Conservation (phyloP, 1,140 invertebrate genomes). For the Cydia splendana region DNA sequence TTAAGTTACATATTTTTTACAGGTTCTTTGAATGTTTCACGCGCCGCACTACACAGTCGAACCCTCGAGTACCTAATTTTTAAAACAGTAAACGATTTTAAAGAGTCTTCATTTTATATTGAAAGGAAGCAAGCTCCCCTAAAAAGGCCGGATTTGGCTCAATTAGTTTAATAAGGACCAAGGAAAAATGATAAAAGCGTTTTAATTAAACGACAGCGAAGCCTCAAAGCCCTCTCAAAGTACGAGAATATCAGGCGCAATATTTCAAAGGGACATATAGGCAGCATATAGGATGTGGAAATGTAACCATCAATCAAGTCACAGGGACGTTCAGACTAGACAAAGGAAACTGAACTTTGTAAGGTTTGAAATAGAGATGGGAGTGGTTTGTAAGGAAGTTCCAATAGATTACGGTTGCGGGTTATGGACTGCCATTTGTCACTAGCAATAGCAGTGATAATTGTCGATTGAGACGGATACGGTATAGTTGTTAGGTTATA, state of each 20-base stretch:
- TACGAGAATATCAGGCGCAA: not conserved
- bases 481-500: not conserved
- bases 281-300: slow-evolving; percentile 24
- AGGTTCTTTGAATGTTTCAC: too few species aligned
- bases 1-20: too few species aligned
- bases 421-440: slow-evolving; percentile 27
- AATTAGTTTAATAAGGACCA: too few species aligned
- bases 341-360: not conserved
- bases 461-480: slow-evolving; percentile 20
- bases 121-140: not conserved
- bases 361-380: not conserved
- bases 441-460: slow-evolving; percentile 25
- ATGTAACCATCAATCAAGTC: slow-evolving; percentile 18
- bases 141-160: not conserved
- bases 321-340: not conserved
- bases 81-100: too few species aligned
- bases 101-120: too few species aligned
- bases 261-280: slow-evolving; percentile 16
- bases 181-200: not conserved
- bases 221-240: not conserved
- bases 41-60: too few species aligned
- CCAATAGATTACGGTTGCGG: slow-evolving; percentile 28
- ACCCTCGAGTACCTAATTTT: too few species aligned
- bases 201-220: slow-evolving; percentile 1
- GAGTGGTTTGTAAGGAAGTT: not conserved